phyloP scores from a whole-genome alignment of 2,113 vertebrate species.

The Syngnathoides biaculeatus region DNA sequence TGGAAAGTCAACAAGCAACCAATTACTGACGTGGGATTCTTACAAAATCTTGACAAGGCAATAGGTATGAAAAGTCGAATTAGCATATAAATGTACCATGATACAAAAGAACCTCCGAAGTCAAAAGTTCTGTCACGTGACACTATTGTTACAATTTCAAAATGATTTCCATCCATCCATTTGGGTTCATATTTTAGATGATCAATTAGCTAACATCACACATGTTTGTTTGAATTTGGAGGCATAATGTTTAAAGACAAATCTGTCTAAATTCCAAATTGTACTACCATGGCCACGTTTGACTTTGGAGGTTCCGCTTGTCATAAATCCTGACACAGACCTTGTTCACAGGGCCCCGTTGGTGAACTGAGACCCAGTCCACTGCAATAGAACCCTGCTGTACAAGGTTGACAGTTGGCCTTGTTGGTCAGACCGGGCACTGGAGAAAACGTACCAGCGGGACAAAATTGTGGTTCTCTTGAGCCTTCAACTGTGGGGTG shows the following conservation, averaged over 20 bases:
- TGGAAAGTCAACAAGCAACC: conserved; percentile 24
- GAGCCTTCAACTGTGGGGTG: conserved; percentile 74
- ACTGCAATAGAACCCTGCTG: conserved; percentile 79
- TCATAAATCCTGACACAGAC: conserved; percentile 50
- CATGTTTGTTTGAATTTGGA: background rate
- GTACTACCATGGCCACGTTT: background rate
- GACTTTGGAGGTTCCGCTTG: background rate
- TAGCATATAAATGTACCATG: background rate
- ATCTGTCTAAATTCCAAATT: background rate
- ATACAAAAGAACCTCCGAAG: background rate
- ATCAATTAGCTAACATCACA: background rate
- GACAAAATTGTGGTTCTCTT: conserved; percentile 75
- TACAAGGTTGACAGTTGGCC: conserved; percentile 78
- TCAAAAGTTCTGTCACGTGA: background rate
- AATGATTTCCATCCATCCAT: background rate
- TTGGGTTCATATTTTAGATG: background rate
- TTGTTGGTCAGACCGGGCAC: conserved; percentile 56
- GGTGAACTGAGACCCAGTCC: conserved; percentile 74
- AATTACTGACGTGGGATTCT: background rate
- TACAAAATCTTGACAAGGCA: background rate
- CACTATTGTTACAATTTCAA: background rate
- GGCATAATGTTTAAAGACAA: background rate
- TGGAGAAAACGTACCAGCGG: conserved; percentile 80
- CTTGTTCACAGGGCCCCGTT: conserved; percentile 78
- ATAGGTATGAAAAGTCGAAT: background rate